Evolutionary conservation across 1,140 invertebrate genomes (phyloP).

Genomic region (Linepithema humile): DNA sequence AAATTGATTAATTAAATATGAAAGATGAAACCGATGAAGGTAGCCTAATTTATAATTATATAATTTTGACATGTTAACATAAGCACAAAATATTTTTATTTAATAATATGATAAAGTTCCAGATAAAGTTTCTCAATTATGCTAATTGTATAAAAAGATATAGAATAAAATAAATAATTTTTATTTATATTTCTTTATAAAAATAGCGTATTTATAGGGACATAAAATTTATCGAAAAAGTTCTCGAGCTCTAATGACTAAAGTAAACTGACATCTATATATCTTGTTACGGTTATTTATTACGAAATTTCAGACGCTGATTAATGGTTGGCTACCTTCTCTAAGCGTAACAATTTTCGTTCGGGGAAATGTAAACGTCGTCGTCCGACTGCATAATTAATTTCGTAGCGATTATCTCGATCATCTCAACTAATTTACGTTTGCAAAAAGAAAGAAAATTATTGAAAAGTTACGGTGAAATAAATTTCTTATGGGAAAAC

Average conservation of each 20-base stretch:
- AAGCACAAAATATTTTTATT: too few species aligned
- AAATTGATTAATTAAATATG: slow-evolving; percentile 4
- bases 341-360: slow-evolving; percentile 13
- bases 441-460: neutral
- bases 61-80: neutral
- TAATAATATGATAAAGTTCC: neutral
- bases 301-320: slow-evolving; percentile 35
- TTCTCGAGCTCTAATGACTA: slow-evolving; percentile 20
- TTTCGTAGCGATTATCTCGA: slow-evolving; percentile 14
- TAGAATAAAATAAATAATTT: neutral
- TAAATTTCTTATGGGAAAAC: neutral
- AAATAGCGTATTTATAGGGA: neutral
- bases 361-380: neutral
- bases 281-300: slow-evolving; percentile 26
- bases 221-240: slow-evolving; percentile 5
- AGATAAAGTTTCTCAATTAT: neutral
- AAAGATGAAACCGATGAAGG: neutral
- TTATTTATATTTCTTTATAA: neutral
- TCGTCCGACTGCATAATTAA: slow-evolving; percentile 29
- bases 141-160: neutral
- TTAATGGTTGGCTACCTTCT: neutral
- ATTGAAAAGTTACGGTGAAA: neutral
- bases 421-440: neutral
- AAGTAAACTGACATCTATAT: slow-evolving; percentile 36
- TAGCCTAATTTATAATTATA: neutral